phyloP scores from a whole-genome alignment of 1,140 invertebrate species.

The Rhagoletis pomonella region DNA sequence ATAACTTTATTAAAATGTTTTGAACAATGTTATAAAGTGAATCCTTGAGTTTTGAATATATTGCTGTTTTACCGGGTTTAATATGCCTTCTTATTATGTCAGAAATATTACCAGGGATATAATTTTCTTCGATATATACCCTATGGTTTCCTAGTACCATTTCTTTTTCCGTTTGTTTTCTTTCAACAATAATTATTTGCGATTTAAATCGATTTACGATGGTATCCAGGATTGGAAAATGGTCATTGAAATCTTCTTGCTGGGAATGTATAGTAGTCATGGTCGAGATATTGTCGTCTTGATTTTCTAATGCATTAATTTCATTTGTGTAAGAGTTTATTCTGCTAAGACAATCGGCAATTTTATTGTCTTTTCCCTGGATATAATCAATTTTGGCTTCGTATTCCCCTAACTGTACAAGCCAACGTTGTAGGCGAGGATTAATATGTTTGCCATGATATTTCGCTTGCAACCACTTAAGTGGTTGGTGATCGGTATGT shows the following conservation, averaged over 20 bases:
- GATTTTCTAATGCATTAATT: background rate
- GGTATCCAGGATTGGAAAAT: background rate
- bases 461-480: slow-evolving; percentile 75
- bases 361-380: slow-evolving; percentile 66
- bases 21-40: too few relatives aligned
- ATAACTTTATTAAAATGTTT: too few relatives aligned
- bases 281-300: background rate
- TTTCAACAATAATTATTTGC: too few relatives aligned
- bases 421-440: slow-evolving; percentile 73
- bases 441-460: slow-evolving; percentile 71
- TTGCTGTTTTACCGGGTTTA: too few relatives aligned
- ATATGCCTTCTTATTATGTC: too few relatives aligned
- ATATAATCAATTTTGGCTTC: slow-evolving; percentile 74
- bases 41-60: too few relatives aligned
- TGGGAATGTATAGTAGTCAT: background rate
- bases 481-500: slow-evolving; percentile 70
- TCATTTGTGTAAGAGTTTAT: too few relatives aligned
- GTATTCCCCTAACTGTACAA: slow-evolving; percentile 74
- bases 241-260: background rate
- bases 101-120: too few relatives aligned
- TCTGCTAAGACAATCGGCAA: slow-evolving; percentile 62
- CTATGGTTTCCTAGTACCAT: too few relatives aligned
- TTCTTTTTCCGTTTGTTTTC: too few relatives aligned
- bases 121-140: too few relatives aligned
- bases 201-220: background rate